These are phyloP conservation scores for Dasyornis broadbenti DNA, from an alignment of 2,113 vertebrate species.

Conservation along the genomic window DNA sequence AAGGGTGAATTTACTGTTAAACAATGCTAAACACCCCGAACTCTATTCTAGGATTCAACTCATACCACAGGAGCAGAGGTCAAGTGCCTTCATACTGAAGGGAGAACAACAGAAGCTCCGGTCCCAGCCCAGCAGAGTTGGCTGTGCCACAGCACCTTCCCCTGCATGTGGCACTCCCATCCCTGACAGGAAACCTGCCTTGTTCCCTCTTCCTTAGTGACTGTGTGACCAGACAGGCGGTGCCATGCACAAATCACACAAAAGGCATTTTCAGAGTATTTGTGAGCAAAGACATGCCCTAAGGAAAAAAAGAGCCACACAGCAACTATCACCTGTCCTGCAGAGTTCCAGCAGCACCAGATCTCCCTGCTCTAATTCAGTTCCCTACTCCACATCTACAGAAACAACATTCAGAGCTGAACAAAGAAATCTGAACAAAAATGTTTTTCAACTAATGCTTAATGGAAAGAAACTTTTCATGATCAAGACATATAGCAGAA, in stretches of 20 bases:
- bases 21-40: not conserved
- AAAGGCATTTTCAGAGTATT: not conserved
- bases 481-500: not conserved
- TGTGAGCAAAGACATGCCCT: not conserved
- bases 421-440: not conserved
- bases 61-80: not conserved
- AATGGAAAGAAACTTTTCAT: not conserved
- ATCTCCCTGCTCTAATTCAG: not conserved
- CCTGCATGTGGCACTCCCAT: not conserved
- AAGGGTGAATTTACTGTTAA: not conserved
- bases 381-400: not conserved
- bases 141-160: not conserved
- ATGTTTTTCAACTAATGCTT: not conserved
- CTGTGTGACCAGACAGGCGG: not conserved
- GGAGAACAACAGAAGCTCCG: not conserved
- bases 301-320: not conserved
- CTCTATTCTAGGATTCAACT: not conserved
- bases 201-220: not conserved
- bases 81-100: not conserved
- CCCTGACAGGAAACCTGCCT: not conserved
- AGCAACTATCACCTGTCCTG: not conserved
- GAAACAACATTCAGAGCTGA: not conserved
- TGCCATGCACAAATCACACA: not conserved
- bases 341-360: not conserved
- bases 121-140: not conserved